phyloP scores from a whole-genome alignment of 2,888 invertebrate genomes.

The Pachliopta kotzebuea region DNA sequence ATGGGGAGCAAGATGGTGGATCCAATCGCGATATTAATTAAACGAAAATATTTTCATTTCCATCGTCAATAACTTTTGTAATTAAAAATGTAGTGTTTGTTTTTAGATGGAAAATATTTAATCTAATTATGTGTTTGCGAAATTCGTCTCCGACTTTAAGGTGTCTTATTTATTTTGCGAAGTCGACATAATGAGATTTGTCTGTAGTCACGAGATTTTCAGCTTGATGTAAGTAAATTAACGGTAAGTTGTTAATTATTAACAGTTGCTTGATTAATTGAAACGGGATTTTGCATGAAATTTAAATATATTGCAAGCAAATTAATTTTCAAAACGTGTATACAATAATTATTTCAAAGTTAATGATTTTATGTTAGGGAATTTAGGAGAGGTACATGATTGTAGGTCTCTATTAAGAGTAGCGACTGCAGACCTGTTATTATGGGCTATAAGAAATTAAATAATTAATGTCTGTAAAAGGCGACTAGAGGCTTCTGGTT shows the following conservation, averaged over 20 bases:
- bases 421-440: no score
- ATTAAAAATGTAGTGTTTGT: conserved; percentile 3
- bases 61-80: conserved; percentile 5
- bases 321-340: not conserved
- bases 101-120: conserved; percentile 1
- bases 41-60: conserved; percentile 8
- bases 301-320: conserved; percentile 9
- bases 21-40: conserved; percentile 22
- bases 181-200: conserved; percentile 26
- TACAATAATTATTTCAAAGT: not conserved
- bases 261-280: conserved; percentile 20
- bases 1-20: conserved; percentile 13
- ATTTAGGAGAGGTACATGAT: no score
- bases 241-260: conserved; percentile 22
- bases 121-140: conserved; percentile 5
- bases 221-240: conserved; percentile 23
- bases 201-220: conserved; percentile 9
- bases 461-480: no score
- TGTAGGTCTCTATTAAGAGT: no score
- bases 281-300: conserved; percentile 7
- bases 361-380: not conserved
- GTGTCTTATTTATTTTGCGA: conserved; percentile 22
- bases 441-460: no score
- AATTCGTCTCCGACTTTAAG: conserved; percentile 12
- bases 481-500: no score